phyloP scores from a whole-genome alignment of 2,888 invertebrate species.

The Microctonus hyperodae region DNA sequence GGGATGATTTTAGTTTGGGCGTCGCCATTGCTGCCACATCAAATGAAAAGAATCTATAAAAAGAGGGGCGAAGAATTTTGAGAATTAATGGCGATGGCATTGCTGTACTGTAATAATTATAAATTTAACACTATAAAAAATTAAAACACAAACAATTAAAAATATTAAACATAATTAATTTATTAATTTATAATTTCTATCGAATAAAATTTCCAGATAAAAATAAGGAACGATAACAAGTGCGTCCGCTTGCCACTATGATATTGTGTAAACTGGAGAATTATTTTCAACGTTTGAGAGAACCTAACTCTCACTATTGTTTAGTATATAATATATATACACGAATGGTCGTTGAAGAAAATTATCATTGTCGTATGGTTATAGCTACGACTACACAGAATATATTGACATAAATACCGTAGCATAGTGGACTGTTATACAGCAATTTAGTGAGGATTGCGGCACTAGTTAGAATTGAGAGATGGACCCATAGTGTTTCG shows the following conservation, averaged over 20 bases:
- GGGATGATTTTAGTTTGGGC: constrained; percentile 50
- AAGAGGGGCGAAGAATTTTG: background rate
- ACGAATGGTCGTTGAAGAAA: constrained; percentile 63
- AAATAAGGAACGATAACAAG: background rate
- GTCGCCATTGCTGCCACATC: constrained; percentile 56
- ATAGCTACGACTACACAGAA: constrained; percentile 44
- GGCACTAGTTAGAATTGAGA: constrained; percentile 5
- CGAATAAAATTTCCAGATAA: background rate
- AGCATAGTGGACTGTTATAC: background rate
- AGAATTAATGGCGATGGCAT: constrained; percentile 37
- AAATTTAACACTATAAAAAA: too few species aligned
- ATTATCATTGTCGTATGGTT: constrained; percentile 72
- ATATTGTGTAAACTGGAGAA: constrained; percentile 59
- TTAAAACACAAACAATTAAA: too few species aligned
- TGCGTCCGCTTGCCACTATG: constrained; percentile 54
- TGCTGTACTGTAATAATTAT: too few species aligned
- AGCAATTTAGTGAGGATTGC: background rate
- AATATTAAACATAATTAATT: too few species aligned
- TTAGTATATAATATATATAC: constrained; percentile 42
- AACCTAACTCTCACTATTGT: too few species aligned
- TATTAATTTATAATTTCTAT: too few species aligned
- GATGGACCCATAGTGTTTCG: constrained; percentile 13
- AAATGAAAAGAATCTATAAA: constrained; percentile 45
- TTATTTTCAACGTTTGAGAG: too few species aligned
- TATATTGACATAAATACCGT: constrained; percentile 3